phyloP scores from a whole-genome alignment of 1,140 invertebrate genomes.

The Acromyrmex heyeri region DNA sequence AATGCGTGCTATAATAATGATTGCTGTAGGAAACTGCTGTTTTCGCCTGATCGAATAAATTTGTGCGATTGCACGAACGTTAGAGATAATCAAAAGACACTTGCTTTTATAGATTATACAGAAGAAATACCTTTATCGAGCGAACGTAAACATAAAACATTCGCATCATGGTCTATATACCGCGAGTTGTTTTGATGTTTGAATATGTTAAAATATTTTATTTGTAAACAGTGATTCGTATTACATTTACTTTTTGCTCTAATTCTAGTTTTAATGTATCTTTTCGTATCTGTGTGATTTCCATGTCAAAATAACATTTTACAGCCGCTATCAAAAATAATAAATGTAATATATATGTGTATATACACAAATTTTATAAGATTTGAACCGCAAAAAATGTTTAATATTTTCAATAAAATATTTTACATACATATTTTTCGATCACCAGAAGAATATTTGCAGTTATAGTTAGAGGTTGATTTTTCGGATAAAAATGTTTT shows the following conservation, averaged over 20 bases:
- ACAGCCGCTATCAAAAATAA: constrained; percentile 6
- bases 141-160: neutral
- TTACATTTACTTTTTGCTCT: neutral
- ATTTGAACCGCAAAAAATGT: constrained; percentile 14
- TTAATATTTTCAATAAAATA: neutral
- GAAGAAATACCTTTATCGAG: constrained; percentile 35
- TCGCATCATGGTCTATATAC: neutral
- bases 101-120: constrained; percentile 1
- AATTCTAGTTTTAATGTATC: neutral
- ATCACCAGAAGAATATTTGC: neutral
- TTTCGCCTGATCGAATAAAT: neutral
- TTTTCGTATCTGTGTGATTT: neutral
- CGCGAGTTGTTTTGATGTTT: neutral
- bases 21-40: constrained; percentile 9
- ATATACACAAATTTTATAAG: neutral
- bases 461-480: constrained; percentile 32
- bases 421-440: neutral
- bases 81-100: neutral
- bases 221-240: neutral
- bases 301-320: constrained; percentile 23
- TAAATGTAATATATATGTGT: neutral
- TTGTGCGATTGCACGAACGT: neutral
- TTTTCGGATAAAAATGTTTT: constrained; percentile 49
- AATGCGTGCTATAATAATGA: constrained; percentile 32
- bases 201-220: neutral